Conservation (phyloP, 2,888 invertebrate species). For the Amblyjoppa proteus region DNA sequence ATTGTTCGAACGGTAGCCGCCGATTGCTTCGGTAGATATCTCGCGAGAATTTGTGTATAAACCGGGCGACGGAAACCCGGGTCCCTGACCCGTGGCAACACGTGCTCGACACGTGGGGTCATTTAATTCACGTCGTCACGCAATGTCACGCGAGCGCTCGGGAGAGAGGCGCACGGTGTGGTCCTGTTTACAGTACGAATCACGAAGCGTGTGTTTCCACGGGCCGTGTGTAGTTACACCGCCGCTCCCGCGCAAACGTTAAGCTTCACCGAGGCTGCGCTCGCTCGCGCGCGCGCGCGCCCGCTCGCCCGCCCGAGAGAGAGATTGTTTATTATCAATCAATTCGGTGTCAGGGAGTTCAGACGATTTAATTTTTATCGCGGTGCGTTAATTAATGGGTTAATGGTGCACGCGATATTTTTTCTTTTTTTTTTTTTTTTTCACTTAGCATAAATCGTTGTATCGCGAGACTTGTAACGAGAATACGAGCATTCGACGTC, state of each 20-base stretch:
- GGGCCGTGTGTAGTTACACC: constrained; percentile 27
- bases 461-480: no score
- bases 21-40: background rate
- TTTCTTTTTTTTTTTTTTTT: constrained; percentile 25
- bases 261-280: constrained; percentile 12
- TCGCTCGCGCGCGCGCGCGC: background rate
- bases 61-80: constrained; percentile 68
- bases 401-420: background rate
- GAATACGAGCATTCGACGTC: no score
- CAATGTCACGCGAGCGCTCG: constrained; percentile 70
- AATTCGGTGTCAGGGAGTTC: constrained; percentile 53
- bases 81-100: constrained; percentile 76
- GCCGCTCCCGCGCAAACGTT: constrained; percentile 3
- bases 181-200: constrained; percentile 61
- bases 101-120: constrained; percentile 76
- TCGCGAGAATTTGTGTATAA: constrained; percentile 42
- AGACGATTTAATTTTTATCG: constrained; percentile 55
- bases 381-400: constrained; percentile 48
- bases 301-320: constrained; percentile 12
- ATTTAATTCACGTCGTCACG: constrained; percentile 77
- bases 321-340: constrained; percentile 58
- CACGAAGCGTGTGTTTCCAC: constrained; percentile 44
- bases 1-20: background rate
- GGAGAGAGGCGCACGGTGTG: constrained; percentile 53
- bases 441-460: constrained; percentile 27